Evolutionary conservation across 2,113 vertebrate species (phyloP).

Genomic region (Halichoerus grypus): DNA sequence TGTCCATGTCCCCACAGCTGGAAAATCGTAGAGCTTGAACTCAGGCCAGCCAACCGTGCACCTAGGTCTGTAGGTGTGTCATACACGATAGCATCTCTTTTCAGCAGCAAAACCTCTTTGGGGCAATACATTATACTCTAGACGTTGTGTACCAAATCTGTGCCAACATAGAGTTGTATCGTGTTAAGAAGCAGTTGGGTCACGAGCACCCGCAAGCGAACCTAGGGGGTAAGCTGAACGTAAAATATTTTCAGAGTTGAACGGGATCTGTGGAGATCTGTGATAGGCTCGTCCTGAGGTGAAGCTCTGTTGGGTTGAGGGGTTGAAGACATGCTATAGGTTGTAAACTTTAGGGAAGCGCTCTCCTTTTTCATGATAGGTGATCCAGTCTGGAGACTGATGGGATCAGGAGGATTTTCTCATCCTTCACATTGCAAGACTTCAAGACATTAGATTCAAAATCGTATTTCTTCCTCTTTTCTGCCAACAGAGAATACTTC

Average conservation of each 20-base stretch:
- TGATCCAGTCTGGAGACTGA: neutral
- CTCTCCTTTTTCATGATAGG: neutral
- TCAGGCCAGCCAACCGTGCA: neutral
- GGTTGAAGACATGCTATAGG: neutral
- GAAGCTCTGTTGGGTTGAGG: neutral
- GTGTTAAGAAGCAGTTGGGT: neutral
- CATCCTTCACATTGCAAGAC: neutral
- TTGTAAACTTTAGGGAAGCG: neutral
- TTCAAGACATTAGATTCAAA: slow-evolving; percentile 26
- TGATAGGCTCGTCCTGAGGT: neutral
- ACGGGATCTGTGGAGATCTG: neutral
- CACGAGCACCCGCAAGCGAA: neutral
- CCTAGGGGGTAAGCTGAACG: neutral
- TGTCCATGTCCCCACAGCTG: neutral
- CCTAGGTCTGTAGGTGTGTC: neutral
- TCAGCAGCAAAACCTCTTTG: neutral
- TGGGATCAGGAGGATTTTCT: neutral
- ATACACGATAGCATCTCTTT: neutral
- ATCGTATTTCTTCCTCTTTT: neutral
- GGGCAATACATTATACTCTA: neutral
- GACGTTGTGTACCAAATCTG: neutral
- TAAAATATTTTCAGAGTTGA: neutral
- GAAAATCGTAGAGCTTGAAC: neutral
- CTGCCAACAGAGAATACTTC: neutral
- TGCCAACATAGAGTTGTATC: neutral